These are phyloP conservation scores for Scyliorhinus canicula DNA, from an alignment of 2,797 vertebrate genomes.

Conservation along the genomic window DNA sequence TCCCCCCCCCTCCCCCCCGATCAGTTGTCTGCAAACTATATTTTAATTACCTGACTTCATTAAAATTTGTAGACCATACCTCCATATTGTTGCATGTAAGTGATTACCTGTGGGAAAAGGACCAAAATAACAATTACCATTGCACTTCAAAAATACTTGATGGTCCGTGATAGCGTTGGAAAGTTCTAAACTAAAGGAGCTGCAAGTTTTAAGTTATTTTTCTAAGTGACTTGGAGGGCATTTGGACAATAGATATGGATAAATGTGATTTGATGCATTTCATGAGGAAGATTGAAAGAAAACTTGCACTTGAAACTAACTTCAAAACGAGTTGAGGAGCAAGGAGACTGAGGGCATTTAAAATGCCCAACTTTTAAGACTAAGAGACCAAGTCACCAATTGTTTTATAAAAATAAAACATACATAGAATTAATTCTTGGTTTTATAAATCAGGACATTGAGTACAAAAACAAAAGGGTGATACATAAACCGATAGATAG, in stretches of 20 bases:
- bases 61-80: background rate
- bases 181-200: background rate
- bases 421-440: background rate
- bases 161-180: background rate
- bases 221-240: background rate
- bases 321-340: background rate
- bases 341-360: background rate
- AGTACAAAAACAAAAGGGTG: background rate
- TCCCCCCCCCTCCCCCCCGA: rapidly evolving
- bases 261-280: background rate
- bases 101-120: background rate
- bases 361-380: background rate
- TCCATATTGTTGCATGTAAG: too few relatives aligned
- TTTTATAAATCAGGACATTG: too few relatives aligned
- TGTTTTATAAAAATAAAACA: background rate
- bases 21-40: background rate
- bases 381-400: background rate
- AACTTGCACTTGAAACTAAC: background rate
- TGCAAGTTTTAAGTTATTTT: background rate
- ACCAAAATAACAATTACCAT: background rate
- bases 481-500: too few relatives aligned
- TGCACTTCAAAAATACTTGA: background rate
- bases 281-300: too few relatives aligned
- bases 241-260: background rate
- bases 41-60: background rate